Evolutionary conservation across 1,140 invertebrate genomes (phyloP), one percentile per base, ranked within the genome.

Genomic region (Heterodera carotae): DNA sequence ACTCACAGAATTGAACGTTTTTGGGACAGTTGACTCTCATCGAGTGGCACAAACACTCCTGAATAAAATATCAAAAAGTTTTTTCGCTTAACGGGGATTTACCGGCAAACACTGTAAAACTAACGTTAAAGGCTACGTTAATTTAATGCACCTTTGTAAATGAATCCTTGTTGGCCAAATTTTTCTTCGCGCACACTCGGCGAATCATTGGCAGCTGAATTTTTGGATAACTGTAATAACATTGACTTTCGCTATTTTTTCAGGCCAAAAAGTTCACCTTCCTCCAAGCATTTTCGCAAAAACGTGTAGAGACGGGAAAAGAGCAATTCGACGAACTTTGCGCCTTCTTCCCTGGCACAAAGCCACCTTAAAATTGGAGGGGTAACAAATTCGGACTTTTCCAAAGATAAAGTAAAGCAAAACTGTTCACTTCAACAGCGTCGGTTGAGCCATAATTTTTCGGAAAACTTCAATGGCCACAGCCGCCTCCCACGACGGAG

Each of bases 381-480:
- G 92, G 89, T 98, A 95, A 88, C 97, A 98, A 79, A 1, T 93
- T 95, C 87, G 93, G 91, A 88, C 94, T 43, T 62, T 25, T 7
- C 4, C 7, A 62, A 8, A 8, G 97, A 88, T 98, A 27, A 69
- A 76, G 15, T 43, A 7, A 10, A 12, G 39, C 39, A 74, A n/a
- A n/a, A n/a, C n/a, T n/a, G 2, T 96, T 76, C 93, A 94, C 76
- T 89, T 90, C 77, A 69, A 81, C 64, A 98, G 89, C 81, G 93
- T 91, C 22, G 94, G 93, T 84, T 97, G 93, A 66, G 93, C 92
- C 7, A 93, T 92, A 89, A 98, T 93, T 89, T 95, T 96, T 87
- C 97, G 94, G 29, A 98, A 90, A 3, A 98, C 95, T 91, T 98
- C 96, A 15, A 99, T 88, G 0, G 96, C 95, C 62, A 97, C 88